phyloP scores from a whole-genome alignment of 2,113 vertebrate genomes.

The Cheilinus undulatus region DNA sequence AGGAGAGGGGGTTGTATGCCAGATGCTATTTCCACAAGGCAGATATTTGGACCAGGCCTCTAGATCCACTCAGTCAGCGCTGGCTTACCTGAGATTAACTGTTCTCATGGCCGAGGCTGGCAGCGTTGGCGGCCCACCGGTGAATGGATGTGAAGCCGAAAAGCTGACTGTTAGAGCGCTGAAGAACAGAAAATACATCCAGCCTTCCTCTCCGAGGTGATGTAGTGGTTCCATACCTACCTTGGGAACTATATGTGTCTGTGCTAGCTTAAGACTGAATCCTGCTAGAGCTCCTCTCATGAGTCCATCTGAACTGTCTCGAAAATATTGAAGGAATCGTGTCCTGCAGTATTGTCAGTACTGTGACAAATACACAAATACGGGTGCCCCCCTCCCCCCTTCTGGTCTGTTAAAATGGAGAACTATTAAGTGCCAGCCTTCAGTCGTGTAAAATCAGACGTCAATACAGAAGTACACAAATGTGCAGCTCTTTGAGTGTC shows the following conservation, averaged over 20 bases:
- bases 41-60: slow-evolving; percentile 73
- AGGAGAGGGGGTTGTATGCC: slow-evolving; percentile 58
- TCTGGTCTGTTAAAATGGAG: too few species aligned
- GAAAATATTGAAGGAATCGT: slow-evolving; percentile 4
- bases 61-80: slow-evolving; percentile 76
- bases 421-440: not conserved
- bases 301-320: slow-evolving; percentile 23
- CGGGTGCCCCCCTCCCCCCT: too few species aligned
- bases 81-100: slow-evolving; percentile 84
- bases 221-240: slow-evolving; percentile 54
- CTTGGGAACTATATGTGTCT: slow-evolving; percentile 48
- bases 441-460: not conserved
- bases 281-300: slow-evolving; percentile 15
- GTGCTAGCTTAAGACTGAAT: slow-evolving; percentile 42
- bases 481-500: too few species aligned
- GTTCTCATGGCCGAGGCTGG: slow-evolving; percentile 76
- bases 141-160: slow-evolving; percentile 69
- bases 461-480: too few species aligned
- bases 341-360: not conserved
- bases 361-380: not conserved
- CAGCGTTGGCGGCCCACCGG: slow-evolving; percentile 68
- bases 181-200: slow-evolving; percentile 73
- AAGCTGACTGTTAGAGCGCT: slow-evolving; percentile 71
- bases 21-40: slow-evolving; percentile 79
- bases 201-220: slow-evolving; percentile 58